Base-by-base conservation (phyloP, 2,797 vertebrate species). In the Aplochiton taeniatus region DNA sequence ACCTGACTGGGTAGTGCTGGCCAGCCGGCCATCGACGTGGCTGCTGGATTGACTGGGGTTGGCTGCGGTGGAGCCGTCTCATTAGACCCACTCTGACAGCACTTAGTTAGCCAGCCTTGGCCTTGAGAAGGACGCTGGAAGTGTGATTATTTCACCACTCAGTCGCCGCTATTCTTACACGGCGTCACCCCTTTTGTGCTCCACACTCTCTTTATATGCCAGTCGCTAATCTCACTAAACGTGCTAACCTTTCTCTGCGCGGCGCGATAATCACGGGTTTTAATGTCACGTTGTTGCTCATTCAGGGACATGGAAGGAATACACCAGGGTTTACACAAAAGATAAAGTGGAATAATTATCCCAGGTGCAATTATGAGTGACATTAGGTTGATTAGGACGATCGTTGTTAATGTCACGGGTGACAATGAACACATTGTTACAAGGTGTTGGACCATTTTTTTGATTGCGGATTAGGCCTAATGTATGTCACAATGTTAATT, bases 201-300 rank as follows among this genome's bases (percentile, higher is more conserved):
- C 61, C 11, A n/a, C 18, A 20, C 81, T 84, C 47, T 49, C 47
- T 49, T 75, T 83, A 70, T 73, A 58, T 74, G 44, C 69, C 75
- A 13, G 43, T 17, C 73, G 46, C 58, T 90, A 84, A 86, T 92
- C 80, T 89, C 76, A 78, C 78, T 81, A 85, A 85, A 89, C 80
- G 55, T 57, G 1, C 47, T 63, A 78, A 81, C 79, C 83, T 77
- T 83, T 90, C 78, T 16, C 49, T 72, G 63, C 69, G 71, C 66
- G 73, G 63, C 62, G 65, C 79, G 75, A 85, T 83, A 87, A 87
- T 76, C 31, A 13, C 17, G 69, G 58, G 43, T 13, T 84, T 93
- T 87, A 78, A 91, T 86, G 49, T 86, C 72, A 80, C n/a, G 0
- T 69, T 61, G 69, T 61, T 44, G 7, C 64, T 74, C 65, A 76